Evolutionary conservation across 2,113 vertebrate genomes (phyloP), one percentile per base, ranked within the genome.

Genomic region (Lutjanus erythropterus): DNA sequence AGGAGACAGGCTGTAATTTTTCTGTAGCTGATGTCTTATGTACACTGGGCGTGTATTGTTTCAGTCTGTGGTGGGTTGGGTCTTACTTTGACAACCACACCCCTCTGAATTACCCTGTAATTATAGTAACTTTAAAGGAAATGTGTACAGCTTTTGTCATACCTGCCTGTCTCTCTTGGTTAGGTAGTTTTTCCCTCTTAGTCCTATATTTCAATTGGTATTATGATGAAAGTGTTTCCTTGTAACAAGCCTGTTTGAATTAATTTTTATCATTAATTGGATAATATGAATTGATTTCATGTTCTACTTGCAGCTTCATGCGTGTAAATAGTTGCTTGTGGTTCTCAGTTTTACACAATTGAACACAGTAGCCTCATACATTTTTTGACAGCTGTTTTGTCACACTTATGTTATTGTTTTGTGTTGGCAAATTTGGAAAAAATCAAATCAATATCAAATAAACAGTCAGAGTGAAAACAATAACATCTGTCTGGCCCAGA

Each of bases 71-170:
- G 77, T 80, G 80, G 64, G 49, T 14, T 68, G 56, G 56, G 42
- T 46, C 18, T 35, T 4, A 6, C 11, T 67, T 4, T 7, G 59
- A 53, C 29, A 50, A 29, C 81, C 84, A 75, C 89, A 78, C 77
- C 88, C 74, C 7, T 80, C 49, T 47, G 33, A 65, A 10, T 35
- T 19, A 29, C 44, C 46, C 73, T 86, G 68, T 80, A 77, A 85
- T 87, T 81, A 89, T 4, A 31, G 11, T 6, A 58, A 18, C 39
- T 29, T 1, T 1, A 9, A 11, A 6, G 16, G 3, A 19, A 12
- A 49, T 16, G 10, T 70, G 6, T 3, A 1, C 23, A 42, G n/a
- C 9, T 0, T 47, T 41, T 46, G 16, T 37, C 16, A 18, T 5
- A 42, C 78, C 70, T 37, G 46, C 9, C 31, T 47, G 37, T 6